Conservation (phyloP, 2,888 invertebrate genomes). For the Neria commutata region DNA sequence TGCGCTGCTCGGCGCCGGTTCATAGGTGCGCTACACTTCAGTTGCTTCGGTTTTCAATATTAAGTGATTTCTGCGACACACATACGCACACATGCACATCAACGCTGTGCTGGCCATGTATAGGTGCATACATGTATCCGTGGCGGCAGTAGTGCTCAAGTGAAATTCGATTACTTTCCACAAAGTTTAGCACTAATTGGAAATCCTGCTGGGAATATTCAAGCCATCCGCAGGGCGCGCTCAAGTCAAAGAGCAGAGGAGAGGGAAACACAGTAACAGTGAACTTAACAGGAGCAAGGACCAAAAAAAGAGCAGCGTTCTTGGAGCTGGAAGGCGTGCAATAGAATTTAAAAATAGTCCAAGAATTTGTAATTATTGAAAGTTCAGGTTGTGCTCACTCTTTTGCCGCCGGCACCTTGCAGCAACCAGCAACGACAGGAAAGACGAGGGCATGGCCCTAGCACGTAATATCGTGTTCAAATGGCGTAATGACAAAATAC, state of each 20-base stretch:
- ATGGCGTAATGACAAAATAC: no score
- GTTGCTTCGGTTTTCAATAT: slow-evolving; percentile 10
- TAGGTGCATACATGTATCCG: not conserved
- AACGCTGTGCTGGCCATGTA: not conserved
- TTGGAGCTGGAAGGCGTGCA: no score
- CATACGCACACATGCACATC: not conserved
- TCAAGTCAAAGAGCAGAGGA: slow-evolving; percentile 7
- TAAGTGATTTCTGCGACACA: slow-evolving; percentile 15
- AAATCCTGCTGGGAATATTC: slow-evolving; percentile 41
- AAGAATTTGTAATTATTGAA: slow-evolving; percentile 38
- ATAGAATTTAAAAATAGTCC: no score
- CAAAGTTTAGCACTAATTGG: slow-evolving; percentile 43
- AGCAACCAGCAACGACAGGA: not conserved
- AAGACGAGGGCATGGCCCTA: no score
- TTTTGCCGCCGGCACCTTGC: not conserved
- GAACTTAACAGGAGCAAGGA: not conserved
- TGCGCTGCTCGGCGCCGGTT: no score
- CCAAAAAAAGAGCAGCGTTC: no score
- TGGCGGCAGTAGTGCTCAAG: not conserved
- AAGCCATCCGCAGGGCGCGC: slow-evolving; percentile 14
- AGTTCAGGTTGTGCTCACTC: slow-evolving; percentile 28
- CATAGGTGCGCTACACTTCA: not conserved
- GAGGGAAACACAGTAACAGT: not conserved
- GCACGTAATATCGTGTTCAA: no score
- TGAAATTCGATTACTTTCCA: slow-evolving; percentile 42